Evolutionary conservation across 2,888 invertebrate genomes (phyloP), one percentile per base, ranked within the genome.

Genomic region (Aromia moschata): DNA sequence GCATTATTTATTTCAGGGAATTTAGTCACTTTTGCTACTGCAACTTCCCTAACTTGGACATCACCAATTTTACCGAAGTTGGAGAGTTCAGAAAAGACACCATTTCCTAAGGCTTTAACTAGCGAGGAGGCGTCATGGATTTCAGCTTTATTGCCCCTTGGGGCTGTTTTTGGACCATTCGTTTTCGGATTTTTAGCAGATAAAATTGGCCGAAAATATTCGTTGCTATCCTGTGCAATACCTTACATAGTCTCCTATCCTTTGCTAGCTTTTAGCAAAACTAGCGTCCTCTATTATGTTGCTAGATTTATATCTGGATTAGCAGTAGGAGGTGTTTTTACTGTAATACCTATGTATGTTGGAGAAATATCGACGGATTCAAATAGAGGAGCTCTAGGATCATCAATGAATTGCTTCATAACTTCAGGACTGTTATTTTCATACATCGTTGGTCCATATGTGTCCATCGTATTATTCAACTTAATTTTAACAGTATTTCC

Each of bases 331-430:
- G 86, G 89, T 72, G 81, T 88, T n/a, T 90, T 89, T 80, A 88
- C 90, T 0, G 86, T 89, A 0, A 85, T 89, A 0, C 94, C 95
- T 0, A 91, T 94, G 86, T 96, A 95, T 80, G 87, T 93, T 58
- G 92, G 92, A 40, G 95, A 96, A 80, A 90, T 94, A 43, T 86
- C 93, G 2, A 89, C 92, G 82, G 88, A 90, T 58, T 87, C 89
- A 15, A 86, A 89, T 10, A 84, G 96, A 65, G 95, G 95, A 0
- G 87, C 91, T 0, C 81, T 94, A 0, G 94, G 94, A 0, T 90
- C 94, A 0, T 87, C 92, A 59, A 87, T 94, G 71, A 92, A 92
- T 73, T 82, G 88, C 30, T 91, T 91, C 80, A 86, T 93, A 33
- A 82, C 82, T 1, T 44, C 86, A 1, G 94, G 93, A 2, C 43